Base-by-base conservation (phyloP, 2,113 vertebrate species). In the Dipodomys spectabilis region DNA sequence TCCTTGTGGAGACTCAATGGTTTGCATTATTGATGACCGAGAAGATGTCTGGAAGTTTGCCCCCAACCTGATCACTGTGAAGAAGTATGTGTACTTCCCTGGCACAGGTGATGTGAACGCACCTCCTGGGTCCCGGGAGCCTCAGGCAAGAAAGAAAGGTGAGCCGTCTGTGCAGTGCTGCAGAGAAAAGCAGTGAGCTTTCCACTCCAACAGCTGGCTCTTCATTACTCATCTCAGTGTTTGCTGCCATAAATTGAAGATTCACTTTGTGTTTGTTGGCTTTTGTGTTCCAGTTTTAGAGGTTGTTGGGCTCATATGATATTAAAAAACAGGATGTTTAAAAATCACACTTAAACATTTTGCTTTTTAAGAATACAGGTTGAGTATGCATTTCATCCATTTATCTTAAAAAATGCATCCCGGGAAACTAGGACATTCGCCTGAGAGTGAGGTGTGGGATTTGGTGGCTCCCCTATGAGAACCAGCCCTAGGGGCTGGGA, bases 11-110 rank as follows among this genome's bases (percentile, higher is more conserved):
- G 99, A 99, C 94, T 99, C 99, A 5, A 99, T 99, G 99, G 99
- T 99, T 92, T 99, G 99, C 97, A 99, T 99, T 73, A 99, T 99
- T 23, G 99, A 99, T 62, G 99, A 99, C n/a, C 98, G 99, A 79
- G 99, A 99, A 93, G 99, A 99, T 19, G 99, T 99, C 77, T 99
- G 99, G 99, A 99, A 99, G 97, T 99, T 99, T 90, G 99, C 99
- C 5, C 99, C 99, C 16, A 99, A 99, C 97, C 98, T 99, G 95
- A 99, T 99, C 97, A 99, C 99, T 86, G 99, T 99, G 98, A 99
- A 99, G 98, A 99, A 99, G 90, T 99, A 99, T 0, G 98, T 99
- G 57, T 99, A 99, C 97, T 99, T 99, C 97, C 99, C 99, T 97
- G 99, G 99, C 28, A 99, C 98, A 1, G 99, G 99, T 0, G 99